Conservation (phyloP, 2,888 invertebrate species). For the Drosophila vallismaia region DNA sequence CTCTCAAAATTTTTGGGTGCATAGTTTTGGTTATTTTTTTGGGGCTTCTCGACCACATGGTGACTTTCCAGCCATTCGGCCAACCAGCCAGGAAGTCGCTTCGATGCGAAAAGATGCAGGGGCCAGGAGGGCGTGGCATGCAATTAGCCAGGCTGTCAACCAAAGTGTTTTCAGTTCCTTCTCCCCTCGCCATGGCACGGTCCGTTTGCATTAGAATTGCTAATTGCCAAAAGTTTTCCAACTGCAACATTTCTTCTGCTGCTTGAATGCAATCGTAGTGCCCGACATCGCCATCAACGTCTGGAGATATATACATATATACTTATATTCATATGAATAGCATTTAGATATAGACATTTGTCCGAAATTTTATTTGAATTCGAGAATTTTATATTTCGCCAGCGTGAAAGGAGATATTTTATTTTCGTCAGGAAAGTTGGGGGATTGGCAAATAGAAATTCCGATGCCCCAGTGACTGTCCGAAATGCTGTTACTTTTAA, state of each 20-base stretch:
- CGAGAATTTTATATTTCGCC: constrained; percentile 2
- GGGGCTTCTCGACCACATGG: constrained; percentile 46
- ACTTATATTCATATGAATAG: constrained; percentile 39
- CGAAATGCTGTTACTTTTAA: constrained; percentile 29
- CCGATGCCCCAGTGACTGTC: not conserved
- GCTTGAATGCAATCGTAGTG: constrained; percentile 58
- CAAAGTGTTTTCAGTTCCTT: constrained; percentile 61
- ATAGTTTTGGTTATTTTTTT: constrained; percentile 56
- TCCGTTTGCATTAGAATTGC: constrained; percentile 72
- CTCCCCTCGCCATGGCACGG: constrained; percentile 3
- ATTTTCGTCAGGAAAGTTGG: not conserved
- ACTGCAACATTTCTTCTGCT: constrained; percentile 65
- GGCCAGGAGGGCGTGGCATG: constrained; percentile 56
- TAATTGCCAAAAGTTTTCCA: constrained; percentile 73
- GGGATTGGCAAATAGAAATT: not conserved
- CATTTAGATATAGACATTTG: constrained; percentile 53
- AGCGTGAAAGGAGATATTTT: not conserved
- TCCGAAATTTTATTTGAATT: constrained; percentile 46
- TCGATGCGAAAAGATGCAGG: constrained; percentile 24
- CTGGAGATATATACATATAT: not conserved
- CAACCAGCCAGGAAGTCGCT: constrained; percentile 32
- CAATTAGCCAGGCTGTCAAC: constrained; percentile 74
- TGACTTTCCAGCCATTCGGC: constrained; percentile 17
- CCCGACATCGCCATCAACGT: constrained; percentile 56
- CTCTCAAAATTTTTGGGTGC: constrained; percentile 26